phyloP scores from a whole-genome alignment of 1,140 invertebrate genomes.

The Pseudoatta argentina region DNA sequence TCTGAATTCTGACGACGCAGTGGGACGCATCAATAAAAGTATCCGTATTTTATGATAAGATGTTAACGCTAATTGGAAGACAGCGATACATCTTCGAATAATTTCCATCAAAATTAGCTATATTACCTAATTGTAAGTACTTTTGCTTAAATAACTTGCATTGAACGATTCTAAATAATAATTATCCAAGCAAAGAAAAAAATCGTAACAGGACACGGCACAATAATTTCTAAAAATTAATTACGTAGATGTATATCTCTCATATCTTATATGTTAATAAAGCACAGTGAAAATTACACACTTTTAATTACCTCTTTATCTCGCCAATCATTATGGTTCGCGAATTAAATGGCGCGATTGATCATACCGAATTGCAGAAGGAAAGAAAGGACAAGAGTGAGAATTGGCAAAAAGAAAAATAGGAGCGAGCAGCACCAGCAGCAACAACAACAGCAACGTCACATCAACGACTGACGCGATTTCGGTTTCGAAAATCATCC shows the following conservation, averaged over 20 bases:
- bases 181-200: too few species aligned
- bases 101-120: not conserved
- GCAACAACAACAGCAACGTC: conserved; percentile 10
- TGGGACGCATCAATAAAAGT: conserved; percentile 63
- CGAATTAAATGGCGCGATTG: conserved; percentile 37
- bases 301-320: conserved; percentile 29
- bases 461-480: conserved; percentile 64
- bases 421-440: conserved; percentile 32
- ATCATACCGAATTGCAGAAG: conserved; percentile 57
- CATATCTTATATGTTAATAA: not conserved
- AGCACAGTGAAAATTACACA: conserved; percentile 22
- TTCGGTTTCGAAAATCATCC: conserved; percentile 78
- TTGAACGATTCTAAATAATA: not conserved
- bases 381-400: conserved; percentile 51
- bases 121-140: not conserved
- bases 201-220: not conserved
- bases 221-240: conserved; percentile 31
- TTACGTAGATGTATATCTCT: not conserved
- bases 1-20: not conserved
- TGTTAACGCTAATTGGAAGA: conserved; percentile 60
- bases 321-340: conserved; percentile 3
- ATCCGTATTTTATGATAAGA: conserved; percentile 43
- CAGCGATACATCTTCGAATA: not conserved
- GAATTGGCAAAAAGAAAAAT: conserved; percentile 38
- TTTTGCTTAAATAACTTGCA: conserved; percentile 1